These are phyloP conservation scores for Propithecus deckenii DNA, from an alignment of 2,797 vertebrate genomes.

Conservation along the genomic window DNA sequence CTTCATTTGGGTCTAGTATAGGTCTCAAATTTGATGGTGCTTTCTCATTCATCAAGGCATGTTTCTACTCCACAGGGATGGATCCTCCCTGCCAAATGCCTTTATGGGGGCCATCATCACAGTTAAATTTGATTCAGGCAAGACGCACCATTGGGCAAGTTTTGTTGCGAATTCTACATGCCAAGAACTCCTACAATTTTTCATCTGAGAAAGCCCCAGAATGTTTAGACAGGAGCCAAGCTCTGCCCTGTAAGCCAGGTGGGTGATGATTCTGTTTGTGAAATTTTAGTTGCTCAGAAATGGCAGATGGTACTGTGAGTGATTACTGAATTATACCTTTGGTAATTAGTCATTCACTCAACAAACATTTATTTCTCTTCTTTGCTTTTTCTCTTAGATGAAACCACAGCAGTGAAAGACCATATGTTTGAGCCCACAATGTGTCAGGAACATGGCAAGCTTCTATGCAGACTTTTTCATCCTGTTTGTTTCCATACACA, in stretches of 20 bases:
- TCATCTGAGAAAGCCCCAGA: conserved; percentile 50
- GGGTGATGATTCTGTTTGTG: not conserved
- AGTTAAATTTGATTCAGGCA: conserved; percentile 48
- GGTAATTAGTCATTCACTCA: conserved; percentile 15
- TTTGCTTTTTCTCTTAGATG: conserved; percentile 27
- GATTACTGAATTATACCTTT: not conserved
- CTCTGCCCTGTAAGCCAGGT: not conserved
- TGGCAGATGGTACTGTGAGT: not conserved
- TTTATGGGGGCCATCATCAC: conserved; percentile 1
- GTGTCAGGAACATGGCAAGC: not conserved
- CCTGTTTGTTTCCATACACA: not conserved
- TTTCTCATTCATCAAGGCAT: conserved; percentile 35
- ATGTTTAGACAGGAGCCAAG: not conserved
- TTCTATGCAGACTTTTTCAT: not conserved
- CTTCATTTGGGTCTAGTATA: not conserved
- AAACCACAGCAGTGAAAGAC: not conserved
- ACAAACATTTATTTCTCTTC: not conserved
- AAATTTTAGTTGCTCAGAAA: conserved; percentile 47
- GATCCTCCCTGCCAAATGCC: not conserved
- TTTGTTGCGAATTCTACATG: conserved; percentile 41
- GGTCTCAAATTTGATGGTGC: not conserved
- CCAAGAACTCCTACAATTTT: conserved; percentile 28
- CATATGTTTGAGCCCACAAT: not conserved
- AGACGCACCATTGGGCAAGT: conserved; percentile 16
- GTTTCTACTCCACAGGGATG: conserved; percentile 4